Evolutionary conservation across 2,113 vertebrate species (phyloP).

Genomic region (Brachirus orientalis): DNA sequence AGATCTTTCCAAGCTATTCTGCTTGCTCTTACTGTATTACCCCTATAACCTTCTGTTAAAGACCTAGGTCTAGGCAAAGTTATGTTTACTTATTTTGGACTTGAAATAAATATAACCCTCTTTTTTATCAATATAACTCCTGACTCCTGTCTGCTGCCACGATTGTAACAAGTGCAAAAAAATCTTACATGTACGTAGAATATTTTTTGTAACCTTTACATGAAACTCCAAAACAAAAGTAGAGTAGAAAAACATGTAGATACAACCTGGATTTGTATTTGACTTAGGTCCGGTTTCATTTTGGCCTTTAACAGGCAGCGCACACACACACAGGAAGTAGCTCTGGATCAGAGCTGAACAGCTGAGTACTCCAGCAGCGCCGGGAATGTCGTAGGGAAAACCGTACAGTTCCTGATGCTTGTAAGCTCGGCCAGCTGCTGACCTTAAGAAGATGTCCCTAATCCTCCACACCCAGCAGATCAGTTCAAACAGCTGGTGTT

Average conservation of each 20-base stretch:
- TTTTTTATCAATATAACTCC: too few relatives aligned
- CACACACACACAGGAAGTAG: conserved; percentile 15
- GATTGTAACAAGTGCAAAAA: too few relatives aligned
- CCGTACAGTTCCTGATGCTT: conserved; percentile 51
- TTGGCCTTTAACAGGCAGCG: conserved; percentile 40
- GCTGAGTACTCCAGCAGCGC: conserved; percentile 59
- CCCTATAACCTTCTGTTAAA: too few relatives aligned
- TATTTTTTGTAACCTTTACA: neutral
- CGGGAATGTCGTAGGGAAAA: conserved; percentile 46
- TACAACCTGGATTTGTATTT: neutral
- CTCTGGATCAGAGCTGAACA: conserved; percentile 57
- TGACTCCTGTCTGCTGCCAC: too few relatives aligned
- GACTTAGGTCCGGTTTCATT: neutral
- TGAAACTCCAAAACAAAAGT: neutral
- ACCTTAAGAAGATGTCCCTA: conserved; percentile 17
- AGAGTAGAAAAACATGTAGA: neutral
- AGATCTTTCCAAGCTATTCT: too few relatives aligned
- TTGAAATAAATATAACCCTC: too few relatives aligned
- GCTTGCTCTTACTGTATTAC: too few relatives aligned
- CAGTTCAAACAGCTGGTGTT: conserved; percentile 67
- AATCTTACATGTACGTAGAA: neutral
- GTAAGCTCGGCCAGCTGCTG: conserved; percentile 46
- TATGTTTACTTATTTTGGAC: too few relatives aligned
- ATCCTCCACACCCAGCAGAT: conserved; percentile 37
- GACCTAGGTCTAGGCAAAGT: too few relatives aligned